phyloP scores from a whole-genome alignment of 2,113 vertebrate species.

The Ariopsis seemanni region DNA sequence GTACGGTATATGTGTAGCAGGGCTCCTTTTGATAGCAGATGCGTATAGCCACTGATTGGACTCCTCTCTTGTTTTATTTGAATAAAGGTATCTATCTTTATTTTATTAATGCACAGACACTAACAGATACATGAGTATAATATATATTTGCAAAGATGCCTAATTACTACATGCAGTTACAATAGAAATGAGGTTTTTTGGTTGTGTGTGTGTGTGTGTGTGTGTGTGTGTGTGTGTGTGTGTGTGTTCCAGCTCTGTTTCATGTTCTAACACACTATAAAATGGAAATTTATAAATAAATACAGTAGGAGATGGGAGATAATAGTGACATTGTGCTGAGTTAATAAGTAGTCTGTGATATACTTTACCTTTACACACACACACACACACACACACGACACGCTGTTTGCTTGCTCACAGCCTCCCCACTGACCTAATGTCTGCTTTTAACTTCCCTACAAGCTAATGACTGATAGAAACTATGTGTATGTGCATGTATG shows the following conservation, averaged over 20 bases:
- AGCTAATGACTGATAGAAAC: constrained; percentile 69
- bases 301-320: constrained; percentile 43
- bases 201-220: not conserved
- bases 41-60: too few relatives aligned
- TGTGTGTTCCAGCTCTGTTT: not conserved
- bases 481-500: constrained; percentile 45
- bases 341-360: constrained; percentile 76
- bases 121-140: not conserved
- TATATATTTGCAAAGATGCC: not conserved
- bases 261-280: not conserved
- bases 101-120: not conserved
- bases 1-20: too few relatives aligned
- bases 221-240: constrained; percentile 1
- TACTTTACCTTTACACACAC: constrained; percentile 62
- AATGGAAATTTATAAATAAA: constrained; percentile 22
- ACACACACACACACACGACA: constrained; percentile 12
- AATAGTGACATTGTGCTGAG: constrained; percentile 65
- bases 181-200: not conserved
- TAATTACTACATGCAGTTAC: not conserved
- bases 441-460: constrained; percentile 63
- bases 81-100: too few relatives aligned
- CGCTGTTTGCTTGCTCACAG: constrained; percentile 59
- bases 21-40: too few relatives aligned
- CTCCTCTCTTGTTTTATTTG: too few relatives aligned
- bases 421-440: constrained; percentile 74